Evolutionary conservation across 2,797 vertebrate genomes (phyloP).

Genomic region (Oophaga sylvatica): DNA sequence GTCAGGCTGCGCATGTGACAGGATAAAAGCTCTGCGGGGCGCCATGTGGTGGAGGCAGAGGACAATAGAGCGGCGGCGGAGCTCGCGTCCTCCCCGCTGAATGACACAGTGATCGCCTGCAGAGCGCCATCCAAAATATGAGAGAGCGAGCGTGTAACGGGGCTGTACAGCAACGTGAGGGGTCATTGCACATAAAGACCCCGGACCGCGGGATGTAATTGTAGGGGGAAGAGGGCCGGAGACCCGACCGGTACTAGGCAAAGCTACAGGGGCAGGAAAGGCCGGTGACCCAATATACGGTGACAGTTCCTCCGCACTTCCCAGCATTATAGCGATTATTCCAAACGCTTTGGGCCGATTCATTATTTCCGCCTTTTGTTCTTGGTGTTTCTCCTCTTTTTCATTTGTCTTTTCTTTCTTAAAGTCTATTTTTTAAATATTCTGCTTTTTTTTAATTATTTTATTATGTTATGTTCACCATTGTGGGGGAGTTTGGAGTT

Average conservation of each 20-base stretch:
- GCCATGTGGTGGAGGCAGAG: not conserved
- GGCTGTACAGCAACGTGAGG: no score
- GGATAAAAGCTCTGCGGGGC: constrained; percentile 19
- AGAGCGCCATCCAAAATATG: constrained; percentile 29
- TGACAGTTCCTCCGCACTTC: no score
- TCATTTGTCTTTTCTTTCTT: no score
- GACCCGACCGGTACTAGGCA: not conserved
- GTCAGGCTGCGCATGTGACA: not conserved
- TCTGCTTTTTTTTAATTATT: no score
- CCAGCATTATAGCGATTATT: no score
- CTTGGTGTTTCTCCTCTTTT: no score
- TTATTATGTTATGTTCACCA: no score
- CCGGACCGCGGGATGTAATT: not conserved
- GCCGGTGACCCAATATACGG: no score
- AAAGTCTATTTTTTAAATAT: no score
- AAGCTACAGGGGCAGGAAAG: not conserved
- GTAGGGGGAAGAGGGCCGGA: not conserved
- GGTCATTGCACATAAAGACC: not conserved
- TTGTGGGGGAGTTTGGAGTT: no score
- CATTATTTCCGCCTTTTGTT: no score
- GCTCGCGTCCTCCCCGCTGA: not conserved
- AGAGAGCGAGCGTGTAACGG: not conserved
- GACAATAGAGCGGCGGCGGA: constrained; percentile 11
- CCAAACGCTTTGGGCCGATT: no score
- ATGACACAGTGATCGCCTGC: constrained; percentile 8